Conservation (phyloP, 2,797 vertebrate species). For the Rhinogobio ventralis region DNA sequence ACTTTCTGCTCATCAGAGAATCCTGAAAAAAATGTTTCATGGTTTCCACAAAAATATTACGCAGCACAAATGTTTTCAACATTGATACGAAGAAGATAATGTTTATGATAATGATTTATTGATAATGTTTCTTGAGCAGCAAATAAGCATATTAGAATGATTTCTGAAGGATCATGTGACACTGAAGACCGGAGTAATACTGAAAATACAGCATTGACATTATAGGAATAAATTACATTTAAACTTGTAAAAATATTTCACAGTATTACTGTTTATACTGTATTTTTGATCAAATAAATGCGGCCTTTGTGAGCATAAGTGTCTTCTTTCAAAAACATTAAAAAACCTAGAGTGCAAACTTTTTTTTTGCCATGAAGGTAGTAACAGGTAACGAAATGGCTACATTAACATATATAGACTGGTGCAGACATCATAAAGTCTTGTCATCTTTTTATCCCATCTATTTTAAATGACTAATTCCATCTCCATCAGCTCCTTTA, state of each 20-base stretch:
- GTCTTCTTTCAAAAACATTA: background rate
- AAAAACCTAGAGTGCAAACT: background rate
- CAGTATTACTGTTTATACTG: background rate
- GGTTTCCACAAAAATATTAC: background rate
- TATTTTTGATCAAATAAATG: background rate
- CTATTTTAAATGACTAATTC: constrained; percentile 2
- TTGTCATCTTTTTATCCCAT: background rate
- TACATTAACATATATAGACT: background rate
- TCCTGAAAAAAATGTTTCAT: background rate
- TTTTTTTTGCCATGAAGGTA: background rate
- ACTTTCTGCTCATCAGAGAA: background rate
- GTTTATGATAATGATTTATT: background rate
- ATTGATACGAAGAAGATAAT: background rate
- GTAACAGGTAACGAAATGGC: background rate
- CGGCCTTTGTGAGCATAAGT: background rate
- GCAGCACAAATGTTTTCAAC: background rate
- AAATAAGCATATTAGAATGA: background rate
- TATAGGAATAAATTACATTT: background rate
- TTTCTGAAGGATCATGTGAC: background rate
- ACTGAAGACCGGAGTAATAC: background rate
- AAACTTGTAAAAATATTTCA: background rate
- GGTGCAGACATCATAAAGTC: no score
- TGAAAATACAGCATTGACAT: background rate
- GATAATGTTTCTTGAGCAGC: background rate
- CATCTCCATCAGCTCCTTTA: background rate